These are phyloP conservation scores for Raja brachyura DNA, from an alignment of 2,113 vertebrate species.

Conservation along the genomic window DNA sequence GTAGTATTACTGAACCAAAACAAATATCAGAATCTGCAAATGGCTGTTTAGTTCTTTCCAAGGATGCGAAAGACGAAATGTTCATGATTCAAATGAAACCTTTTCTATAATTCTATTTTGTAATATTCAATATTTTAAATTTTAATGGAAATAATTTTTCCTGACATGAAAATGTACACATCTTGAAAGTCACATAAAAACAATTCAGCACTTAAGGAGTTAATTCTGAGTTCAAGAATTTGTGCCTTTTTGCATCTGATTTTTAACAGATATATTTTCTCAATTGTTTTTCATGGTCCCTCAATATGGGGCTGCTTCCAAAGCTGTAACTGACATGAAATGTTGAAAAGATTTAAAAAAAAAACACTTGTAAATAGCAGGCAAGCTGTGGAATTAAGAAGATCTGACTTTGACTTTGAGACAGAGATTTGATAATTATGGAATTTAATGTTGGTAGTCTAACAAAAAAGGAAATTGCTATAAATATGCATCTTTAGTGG, in stretches of 20 bases:
- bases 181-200: constrained; percentile 7
- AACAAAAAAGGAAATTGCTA: constrained; percentile 1
- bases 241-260: constrained; percentile 34
- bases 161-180: constrained; percentile 19
- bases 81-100: constrained; percentile 1
- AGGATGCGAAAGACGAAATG: background rate
- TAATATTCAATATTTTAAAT: constrained; percentile 15
- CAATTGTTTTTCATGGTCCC: constrained; percentile 16
- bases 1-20: background rate
- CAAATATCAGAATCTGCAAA: constrained; percentile 7
- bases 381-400: background rate
- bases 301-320: background rate
- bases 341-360: background rate
- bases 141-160: background rate
- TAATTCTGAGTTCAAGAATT: background rate
- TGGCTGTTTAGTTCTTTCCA: background rate
- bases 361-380: background rate
- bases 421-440: background rate
- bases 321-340: constrained; percentile 20
- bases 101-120: constrained; percentile 21
- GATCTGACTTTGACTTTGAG: background rate
- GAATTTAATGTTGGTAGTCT: constrained; percentile 5
- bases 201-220: background rate
- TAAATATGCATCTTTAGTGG: background rate
- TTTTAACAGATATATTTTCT: constrained; percentile 17